Percentiles rank a stretch among this genome's conserved stretches.
phyloP scores from a whole-genome alignment of 2,888 invertebrate genomes.

The Stenodema calcarata region DNA sequence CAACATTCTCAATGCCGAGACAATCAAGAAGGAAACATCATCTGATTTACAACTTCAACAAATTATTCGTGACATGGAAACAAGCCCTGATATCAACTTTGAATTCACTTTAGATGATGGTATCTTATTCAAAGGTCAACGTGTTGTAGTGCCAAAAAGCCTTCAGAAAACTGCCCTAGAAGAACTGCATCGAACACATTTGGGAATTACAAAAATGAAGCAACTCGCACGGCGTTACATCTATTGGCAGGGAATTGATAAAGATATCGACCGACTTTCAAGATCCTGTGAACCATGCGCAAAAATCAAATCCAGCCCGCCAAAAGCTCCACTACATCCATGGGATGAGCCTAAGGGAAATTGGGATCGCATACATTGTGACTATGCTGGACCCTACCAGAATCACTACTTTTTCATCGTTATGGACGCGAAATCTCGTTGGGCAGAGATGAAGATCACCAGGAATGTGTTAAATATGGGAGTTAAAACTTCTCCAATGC shows the following conservation, averaged over 20 bases:
- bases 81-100: neutral
- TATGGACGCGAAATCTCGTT: too few species aligned
- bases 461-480: too few species aligned
- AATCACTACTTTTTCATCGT: slow-evolving; percentile 55
- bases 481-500: too few species aligned
- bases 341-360: slow-evolving; percentile 57
- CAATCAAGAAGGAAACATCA: slow-evolving; percentile 12
- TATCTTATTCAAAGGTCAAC: slow-evolving; percentile 36
- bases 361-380: slow-evolving; percentile 58
- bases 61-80: neutral
- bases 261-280: slow-evolving; percentile 56
- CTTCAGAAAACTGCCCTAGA: slow-evolving; percentile 54
- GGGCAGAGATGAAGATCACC: slow-evolving; percentile 55
- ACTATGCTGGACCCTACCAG: slow-evolving; percentile 57
- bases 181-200: slow-evolving; percentile 57
- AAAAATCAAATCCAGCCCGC: slow-evolving; percentile 54
- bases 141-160: slow-evolving; percentile 53
- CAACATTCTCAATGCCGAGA: neutral
- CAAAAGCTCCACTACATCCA: slow-evolving; percentile 56
- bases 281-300: slow-evolving; percentile 56
- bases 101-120: slow-evolving; percentile 1
- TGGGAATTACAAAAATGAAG: slow-evolving; percentile 58
- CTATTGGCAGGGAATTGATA: slow-evolving; percentile 57
- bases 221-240: slow-evolving; percentile 57
- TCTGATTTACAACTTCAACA: slow-evolving; percentile 26